Base-by-base conservation (phyloP, 2,797 vertebrate species). In the Gymnothorax reevesii region DNA sequence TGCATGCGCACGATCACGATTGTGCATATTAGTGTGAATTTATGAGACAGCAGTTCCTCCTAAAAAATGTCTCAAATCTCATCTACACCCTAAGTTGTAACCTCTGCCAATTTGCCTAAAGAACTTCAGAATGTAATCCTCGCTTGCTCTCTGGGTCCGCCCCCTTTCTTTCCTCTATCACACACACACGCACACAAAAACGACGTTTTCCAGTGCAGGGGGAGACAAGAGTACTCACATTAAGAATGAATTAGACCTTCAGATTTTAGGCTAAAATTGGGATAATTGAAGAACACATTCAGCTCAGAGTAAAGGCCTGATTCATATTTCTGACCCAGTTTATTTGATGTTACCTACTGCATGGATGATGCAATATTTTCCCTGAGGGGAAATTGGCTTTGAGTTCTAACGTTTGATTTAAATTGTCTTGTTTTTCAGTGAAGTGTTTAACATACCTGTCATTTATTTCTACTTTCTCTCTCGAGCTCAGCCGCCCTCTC, bases 281-380 rank as follows among this genome's bases (percentile, higher is more conserved):
- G 60, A 20, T 7, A 9, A 62, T 62, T 62, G 60, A 62, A 20
- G 15, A 62, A 62, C 6, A 62, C 60, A 62, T 62, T 62, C 60
- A 9, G 5, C 60, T 17, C 60, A 62, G 2, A 20, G 60, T 62
- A 62, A 49, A 12, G 83, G 8, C 33, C 25, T 73, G 69, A 33
- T 73, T 73, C 8, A 33, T 8, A 73, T 73, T 73, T 73, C 25
- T 42, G 69, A 82, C 79, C 55, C 79, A 49, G 49, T 59, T 82
- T 54, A 42, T 2, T 54, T 57, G 27, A 73, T 33, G 69, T 73
- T 33, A 42, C 25, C 69, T 42, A 3, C 2, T 10, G 69, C 69
- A 73, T 33, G 7, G 69, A 73, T 73, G 69, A 73, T 73, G 69
- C 69, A 73, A 73, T 73, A 25, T 73, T 27, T 73, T 73, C 69